Base-by-base conservation (phyloP, 2,797 vertebrate genomes). In the Sardinella longiceps region DNA sequence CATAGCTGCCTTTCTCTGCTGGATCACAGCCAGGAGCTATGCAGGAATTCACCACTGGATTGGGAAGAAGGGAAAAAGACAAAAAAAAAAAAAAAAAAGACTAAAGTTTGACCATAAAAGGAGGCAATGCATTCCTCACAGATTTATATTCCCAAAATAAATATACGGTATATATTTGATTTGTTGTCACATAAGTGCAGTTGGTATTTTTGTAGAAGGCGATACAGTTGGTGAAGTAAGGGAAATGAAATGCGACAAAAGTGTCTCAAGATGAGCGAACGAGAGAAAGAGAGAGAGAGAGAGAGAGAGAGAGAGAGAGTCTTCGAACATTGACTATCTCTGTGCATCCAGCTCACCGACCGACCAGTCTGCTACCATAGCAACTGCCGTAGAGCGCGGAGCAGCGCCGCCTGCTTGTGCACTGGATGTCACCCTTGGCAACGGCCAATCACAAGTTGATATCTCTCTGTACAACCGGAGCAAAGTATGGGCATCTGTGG, bases 361-460 rank as follows among this genome's bases (percentile, higher is more conserved):
- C 91, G 90, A 94, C 92, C 90, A 90, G 91, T 92, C 94, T 94
- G 96, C 95, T 96, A 87, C 96, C 95, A 95, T 96, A 93, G 96
- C 93, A 96, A 97, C 96, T 95, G 94, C 93, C 92, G 93, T 92
- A 92, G 90, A 92, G 86, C 86, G 87, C 91, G 0, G 91, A 90
- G 93, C 92, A 91, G 90, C 93, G 92, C 94, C 94, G 94, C 95
- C 95, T 94, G 94, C 94, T 91, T 90, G 93, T 94, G 92, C 94
- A 92, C 87, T 89, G 88, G 90, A 92, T 95, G 94, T 96, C 95
- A 95, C 95, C 95, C 93, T 88, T 93, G 83, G 94, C 95, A 95
- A 95, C 94, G 94, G 63, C 95, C 95, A 96, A 96, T 96, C 94
- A 95, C 90, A 96, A 96, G 95, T 96, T 95, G 87, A 91, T 91